phyloP scores from a whole-genome alignment of 2,113 vertebrate species.

The Cochlearius cochlearius region DNA sequence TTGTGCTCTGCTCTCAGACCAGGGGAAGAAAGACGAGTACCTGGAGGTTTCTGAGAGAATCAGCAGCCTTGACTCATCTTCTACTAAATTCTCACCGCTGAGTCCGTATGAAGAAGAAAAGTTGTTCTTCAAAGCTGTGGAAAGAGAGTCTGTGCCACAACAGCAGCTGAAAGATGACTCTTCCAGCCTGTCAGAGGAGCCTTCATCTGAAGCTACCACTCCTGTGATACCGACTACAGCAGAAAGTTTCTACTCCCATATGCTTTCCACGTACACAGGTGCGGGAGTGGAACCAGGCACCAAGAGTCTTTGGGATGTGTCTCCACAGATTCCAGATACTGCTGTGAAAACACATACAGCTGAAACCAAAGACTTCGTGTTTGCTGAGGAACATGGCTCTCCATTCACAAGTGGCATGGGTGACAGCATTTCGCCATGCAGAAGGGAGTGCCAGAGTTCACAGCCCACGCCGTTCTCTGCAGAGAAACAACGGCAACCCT shows the following conservation, averaged over 20 bases:
- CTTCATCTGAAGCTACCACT: constrained; percentile 72
- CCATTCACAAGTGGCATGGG: constrained; percentile 69
- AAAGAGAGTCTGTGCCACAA: constrained; percentile 26
- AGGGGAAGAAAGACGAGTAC: constrained; percentile 84
- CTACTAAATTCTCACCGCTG: constrained; percentile 75
- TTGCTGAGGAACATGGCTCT: constrained; percentile 72
- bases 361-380: constrained; percentile 74
- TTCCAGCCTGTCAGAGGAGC: constrained; percentile 71
- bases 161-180: constrained; percentile 64
- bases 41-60: constrained; percentile 88
- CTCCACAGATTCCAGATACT: constrained; percentile 78
- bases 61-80: constrained; percentile 73
- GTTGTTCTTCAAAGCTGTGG: constrained; percentile 59
- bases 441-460: constrained; percentile 70
- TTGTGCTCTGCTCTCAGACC: constrained; percentile 48
- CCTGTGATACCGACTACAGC: constrained; percentile 56
- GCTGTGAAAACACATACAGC: constrained; percentile 73
- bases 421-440: constrained; percentile 66
- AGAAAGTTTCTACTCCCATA: constrained; percentile 59
- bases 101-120: constrained; percentile 80
- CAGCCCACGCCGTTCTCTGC: constrained; percentile 11
- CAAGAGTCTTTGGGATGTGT: constrained; percentile 77
- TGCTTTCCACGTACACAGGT: constrained; percentile 19
- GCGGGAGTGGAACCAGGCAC: constrained; percentile 33
- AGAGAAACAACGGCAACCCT: constrained; percentile 25